These are phyloP conservation scores for Cyanocitta stelleri DNA, from an alignment of 2,113 vertebrate genomes.

Conservation along the genomic window DNA sequence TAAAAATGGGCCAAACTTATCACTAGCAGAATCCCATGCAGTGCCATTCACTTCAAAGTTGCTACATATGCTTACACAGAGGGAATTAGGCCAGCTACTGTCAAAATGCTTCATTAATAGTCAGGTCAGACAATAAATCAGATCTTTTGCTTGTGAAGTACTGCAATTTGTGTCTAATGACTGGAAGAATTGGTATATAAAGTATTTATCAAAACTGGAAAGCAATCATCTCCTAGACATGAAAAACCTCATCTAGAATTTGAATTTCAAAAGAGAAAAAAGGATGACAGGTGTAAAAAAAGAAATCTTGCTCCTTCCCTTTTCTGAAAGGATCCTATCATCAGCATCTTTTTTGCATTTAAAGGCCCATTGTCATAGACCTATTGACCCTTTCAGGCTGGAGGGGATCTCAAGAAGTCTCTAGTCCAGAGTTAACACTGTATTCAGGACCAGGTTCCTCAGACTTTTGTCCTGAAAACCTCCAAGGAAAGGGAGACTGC, in stretches of 20 bases:
- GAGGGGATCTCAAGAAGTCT: background rate
- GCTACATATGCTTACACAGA: constrained; percentile 5
- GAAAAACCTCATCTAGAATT: background rate
- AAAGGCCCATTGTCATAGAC: background rate
- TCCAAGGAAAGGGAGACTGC: background rate
- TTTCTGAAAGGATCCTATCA: background rate
- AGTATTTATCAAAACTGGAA: constrained; percentile 27
- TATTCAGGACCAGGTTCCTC: background rate
- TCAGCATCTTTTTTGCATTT: background rate
- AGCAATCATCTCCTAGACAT: background rate
- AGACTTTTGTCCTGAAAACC: background rate
- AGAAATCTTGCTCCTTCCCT: background rate
- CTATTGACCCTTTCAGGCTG: background rate
- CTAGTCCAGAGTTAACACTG: background rate
- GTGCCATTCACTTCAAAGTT: background rate
- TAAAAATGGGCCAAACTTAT: background rate
- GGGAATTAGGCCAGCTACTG: background rate
- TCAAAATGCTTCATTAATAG: constrained; percentile 21
- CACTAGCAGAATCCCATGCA: background rate
- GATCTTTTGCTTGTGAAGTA: background rate
- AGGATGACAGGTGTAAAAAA: background rate
- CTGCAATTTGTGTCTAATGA: constrained; percentile 1
- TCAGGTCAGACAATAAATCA: constrained; percentile 30
- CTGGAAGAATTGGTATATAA: constrained; percentile 2
- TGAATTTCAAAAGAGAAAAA: background rate